Base-by-base conservation (phyloP, 2,113 vertebrate genomes). In the Merops nubicus region DNA sequence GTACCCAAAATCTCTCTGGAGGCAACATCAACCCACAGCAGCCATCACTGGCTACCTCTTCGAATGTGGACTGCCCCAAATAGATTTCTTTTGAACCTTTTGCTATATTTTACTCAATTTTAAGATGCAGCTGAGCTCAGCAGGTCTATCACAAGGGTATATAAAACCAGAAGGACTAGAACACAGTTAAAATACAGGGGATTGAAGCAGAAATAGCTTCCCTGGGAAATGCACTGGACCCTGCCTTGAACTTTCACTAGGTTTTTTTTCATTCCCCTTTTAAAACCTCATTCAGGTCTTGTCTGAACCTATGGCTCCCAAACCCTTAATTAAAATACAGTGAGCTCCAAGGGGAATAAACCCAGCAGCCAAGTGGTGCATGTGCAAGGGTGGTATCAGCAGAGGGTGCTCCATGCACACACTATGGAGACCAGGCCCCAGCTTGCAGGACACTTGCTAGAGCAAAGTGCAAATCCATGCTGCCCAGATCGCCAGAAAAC, bases 371-470 rank as follows among this genome's bases (percentile, higher is more conserved):
- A 40, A 70, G 40, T 0, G 28, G 3, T 16, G 2, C 11, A 28
- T 57, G n/a, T 26, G 65, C 15, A 14, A 36, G 31, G 23, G 1
- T 33, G 33, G 3, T 18, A 23, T 64, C 7, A 0, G 93, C 85
- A 93, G 81, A 73, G 89, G 89, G 63, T 50, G 50, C n/a, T 38
- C 45, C 70, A 34, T 8, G 21, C 62, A 16, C 2, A 1, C 6
- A 0, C 11, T 25, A 12, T 1, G 0, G 33, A 22, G 42, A 10
- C 21, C 17, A 1, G 34, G 60, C 50, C 12, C 1, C 10, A 56
- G 20, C 22, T 20, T 21, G 34, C 67, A 28, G 0, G 57, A 16
- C 0, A 1, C 33, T 34, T 5, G 0, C 28, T 48, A 38, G 81
- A 63, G 60, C 56, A 48, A 20, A 28, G 4, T 10, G 50, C 28